Base-by-base conservation (phyloP, 2,888 invertebrate species). In the Ormyrus rosae region DNA sequence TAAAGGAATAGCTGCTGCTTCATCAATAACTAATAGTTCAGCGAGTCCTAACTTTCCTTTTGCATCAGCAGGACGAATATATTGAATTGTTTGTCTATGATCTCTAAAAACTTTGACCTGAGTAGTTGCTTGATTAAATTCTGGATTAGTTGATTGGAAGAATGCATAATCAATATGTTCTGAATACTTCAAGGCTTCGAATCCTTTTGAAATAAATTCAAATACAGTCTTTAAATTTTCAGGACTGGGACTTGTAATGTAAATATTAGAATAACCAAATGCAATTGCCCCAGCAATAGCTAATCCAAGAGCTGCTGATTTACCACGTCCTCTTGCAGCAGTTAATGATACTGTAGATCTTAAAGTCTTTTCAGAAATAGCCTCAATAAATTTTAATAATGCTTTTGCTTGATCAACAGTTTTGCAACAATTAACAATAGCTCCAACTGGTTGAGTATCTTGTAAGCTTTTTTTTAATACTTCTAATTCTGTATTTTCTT, bases 1-100 rank as follows among this genome's bases (percentile, higher is more conserved):
- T 79, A 99, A 92, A 0, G 99, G 99, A 85, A 99, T 99, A 7
- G 99, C 99, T 0, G 99, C 99, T 1, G 99, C 99, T 91, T 99
- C 99, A 91, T 99, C 99, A 78, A 99, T 98, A 0, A 99, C 94
- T 53, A 99, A 93, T 60, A 99, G 91, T 91, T 99, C 99, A 0
- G 99, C 98, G 83, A 98, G 98, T 8, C 96, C 95, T 53, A 99
- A 92, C 82, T 97, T 94, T 13, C 78, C 83, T 79, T 96, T 94
- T 67, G 96, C 95, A 91, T 99, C 98, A 61, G 95, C 95, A 0
- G 99, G 99, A 82, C 97, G 96, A 88, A 99, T 98, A 91, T 99
- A 99, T 95, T 99, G 91, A 83, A 99, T 96, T 34, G 98, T 98
- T 92, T 99, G 99, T 53, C 98, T 93, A 83, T 97, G 97, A 88